Evolutionary conservation across 1,140 invertebrate genomes (phyloP), one percentile per base, ranked within the genome.

Genomic region (Apis dorsata): DNA sequence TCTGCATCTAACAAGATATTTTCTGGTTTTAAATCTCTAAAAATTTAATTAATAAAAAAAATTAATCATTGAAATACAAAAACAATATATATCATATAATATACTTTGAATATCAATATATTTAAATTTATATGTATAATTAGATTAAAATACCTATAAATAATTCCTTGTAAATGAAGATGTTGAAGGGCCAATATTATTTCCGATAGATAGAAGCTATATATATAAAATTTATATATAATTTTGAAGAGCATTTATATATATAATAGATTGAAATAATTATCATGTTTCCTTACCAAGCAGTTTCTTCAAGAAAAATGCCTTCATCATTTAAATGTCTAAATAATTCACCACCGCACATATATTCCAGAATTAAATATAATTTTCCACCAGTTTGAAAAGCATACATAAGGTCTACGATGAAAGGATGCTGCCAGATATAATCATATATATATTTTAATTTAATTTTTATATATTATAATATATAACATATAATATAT

Each of bases 321-420:
- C 99, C 99, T 95, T 99, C 99, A 89, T 98, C 95, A 94, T 99
- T 99, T 91, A 99, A 95, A 94, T 99, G 98, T 96, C 99, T 99
- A 93, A 99, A 99, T 66, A 99, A 94, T 94, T 99, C 99, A 59
- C 99, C 99, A 53, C 99, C 99, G 94, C 97, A 98, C 91, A 99
- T 95, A 95, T 99, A 99, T 95, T 99, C 99, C 93, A 99, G 95
- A 91, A 99, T 99, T 91, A 99, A 95, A 95, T 99, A 99, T 84
- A 99, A 94, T 95, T 99, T 99, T 69, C 97, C 98, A 90, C 97
- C 97, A 83, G 99, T 99, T 97, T 99, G 99, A 94, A 99, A 99
- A 88, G 99, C 99, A 95, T 99, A 99, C 88, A 98, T 98, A 91
- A 99, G 95, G 94, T 99, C 98, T 88, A 99, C 99, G 93, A 99